phyloP scores from a whole-genome alignment of 2,797 vertebrate genomes.

The Rhadinocentrus ornatus region DNA sequence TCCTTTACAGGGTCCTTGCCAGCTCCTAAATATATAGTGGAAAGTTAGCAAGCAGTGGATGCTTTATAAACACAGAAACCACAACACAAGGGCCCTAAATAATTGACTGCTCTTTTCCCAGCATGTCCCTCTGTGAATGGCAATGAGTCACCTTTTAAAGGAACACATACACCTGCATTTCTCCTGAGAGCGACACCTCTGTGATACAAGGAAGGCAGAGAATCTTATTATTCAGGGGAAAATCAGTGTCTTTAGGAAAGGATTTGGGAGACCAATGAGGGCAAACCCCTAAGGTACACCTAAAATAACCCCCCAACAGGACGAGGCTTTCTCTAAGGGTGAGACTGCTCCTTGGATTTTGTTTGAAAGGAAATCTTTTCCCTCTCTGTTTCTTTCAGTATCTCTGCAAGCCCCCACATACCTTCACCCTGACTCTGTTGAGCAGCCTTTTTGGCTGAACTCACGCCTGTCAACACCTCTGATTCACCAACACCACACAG shows the following conservation, averaged over 20 bases:
- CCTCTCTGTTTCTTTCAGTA: constrained; percentile 62
- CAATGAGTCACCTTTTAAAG: constrained; percentile 56
- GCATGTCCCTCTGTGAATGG: constrained; percentile 30
- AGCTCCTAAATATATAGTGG: constrained; percentile 36
- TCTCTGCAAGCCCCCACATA: constrained; percentile 65
- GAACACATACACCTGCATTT: constrained; percentile 61
- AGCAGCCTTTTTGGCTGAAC: constrained; percentile 51
- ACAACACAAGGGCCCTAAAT: constrained; percentile 44
- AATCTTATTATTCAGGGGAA: constrained; percentile 40
- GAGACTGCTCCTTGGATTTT: constrained; percentile 45
- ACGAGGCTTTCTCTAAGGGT: constrained; percentile 36
- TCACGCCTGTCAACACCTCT: constrained; percentile 68
- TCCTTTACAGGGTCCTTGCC: constrained; percentile 49
- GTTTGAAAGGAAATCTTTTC: constrained; percentile 63
- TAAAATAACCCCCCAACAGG: constrained; percentile 60
- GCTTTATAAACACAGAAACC: constrained; percentile 59
- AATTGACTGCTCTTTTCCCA: constrained; percentile 65
- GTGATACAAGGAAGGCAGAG: constrained; percentile 32
- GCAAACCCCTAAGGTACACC: constrained; percentile 58
- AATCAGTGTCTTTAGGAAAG: constrained; percentile 57
- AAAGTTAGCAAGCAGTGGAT: constrained; percentile 63
- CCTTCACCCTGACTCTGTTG: constrained; percentile 68
- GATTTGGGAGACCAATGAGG: constrained; percentile 35
- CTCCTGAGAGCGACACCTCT: constrained; percentile 35
- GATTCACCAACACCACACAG: constrained; percentile 63